Conservation (phyloP, 2,797 vertebrate genomes). For the Natrix natrix region DNA sequence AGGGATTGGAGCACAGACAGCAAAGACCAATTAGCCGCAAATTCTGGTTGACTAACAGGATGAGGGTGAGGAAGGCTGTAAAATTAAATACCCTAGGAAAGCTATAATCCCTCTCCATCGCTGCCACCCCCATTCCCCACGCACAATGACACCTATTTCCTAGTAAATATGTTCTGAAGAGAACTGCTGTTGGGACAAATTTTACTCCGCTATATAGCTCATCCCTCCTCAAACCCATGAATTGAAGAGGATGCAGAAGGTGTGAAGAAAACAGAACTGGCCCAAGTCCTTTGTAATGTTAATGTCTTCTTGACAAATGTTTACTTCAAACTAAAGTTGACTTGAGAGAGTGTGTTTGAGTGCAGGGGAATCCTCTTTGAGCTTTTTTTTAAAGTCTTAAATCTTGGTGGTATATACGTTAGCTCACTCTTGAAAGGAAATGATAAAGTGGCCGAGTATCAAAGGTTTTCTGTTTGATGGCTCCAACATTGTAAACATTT, state of each 20-base stretch:
- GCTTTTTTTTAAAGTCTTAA: slow-evolving; percentile 19
- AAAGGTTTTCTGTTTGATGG: slow-evolving; percentile 52
- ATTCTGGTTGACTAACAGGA: not conserved
- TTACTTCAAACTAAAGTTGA: slow-evolving; percentile 54
- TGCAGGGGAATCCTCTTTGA: slow-evolving; percentile 47
- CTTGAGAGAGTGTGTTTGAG: not conserved
- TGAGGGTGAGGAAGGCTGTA: not conserved
- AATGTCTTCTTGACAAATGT: slow-evolving; percentile 63
- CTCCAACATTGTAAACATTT: slow-evolving; percentile 16
- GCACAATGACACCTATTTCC: not conserved
- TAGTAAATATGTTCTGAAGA: not conserved
- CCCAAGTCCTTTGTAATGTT: slow-evolving; percentile 75
- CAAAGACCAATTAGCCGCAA: not conserved
- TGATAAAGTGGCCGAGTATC: slow-evolving; percentile 35
- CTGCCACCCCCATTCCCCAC: not conserved
- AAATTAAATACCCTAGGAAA: not conserved
- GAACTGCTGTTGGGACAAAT: slow-evolving; percentile 49
- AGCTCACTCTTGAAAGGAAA: not conserved
- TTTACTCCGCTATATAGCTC: slow-evolving; percentile 42
- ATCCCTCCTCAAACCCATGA: slow-evolving; percentile 23
- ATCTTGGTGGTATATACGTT: slow-evolving; percentile 28
- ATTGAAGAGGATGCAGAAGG: slow-evolving; percentile 51
- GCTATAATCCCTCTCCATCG: no score
- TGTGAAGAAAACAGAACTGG: slow-evolving; percentile 60
- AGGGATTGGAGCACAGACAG: not conserved